Evolutionary conservation across 2,113 vertebrate species (phyloP), one percentile per base, ranked within the genome.

Genomic region (Gopherus evgoodei): DNA sequence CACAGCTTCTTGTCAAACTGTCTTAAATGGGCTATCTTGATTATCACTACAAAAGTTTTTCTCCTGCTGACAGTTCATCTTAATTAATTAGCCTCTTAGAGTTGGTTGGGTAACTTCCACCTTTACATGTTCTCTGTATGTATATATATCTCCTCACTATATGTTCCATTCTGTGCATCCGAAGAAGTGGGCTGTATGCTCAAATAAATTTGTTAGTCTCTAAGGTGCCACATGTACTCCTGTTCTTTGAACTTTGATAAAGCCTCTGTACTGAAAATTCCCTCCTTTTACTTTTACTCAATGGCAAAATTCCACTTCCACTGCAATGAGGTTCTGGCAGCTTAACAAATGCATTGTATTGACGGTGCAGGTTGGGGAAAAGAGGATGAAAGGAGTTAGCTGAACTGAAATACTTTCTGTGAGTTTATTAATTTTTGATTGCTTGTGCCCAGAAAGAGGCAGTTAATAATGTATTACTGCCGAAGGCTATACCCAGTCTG

Each of bases 341-440:
- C 42, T 87, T 88, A 3, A 65, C 1, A 0, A 1, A 17, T 1
- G 3, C 11, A 80, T 78, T 25, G 38, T 72, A 38, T 54, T 86
- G 81, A 75, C 76, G 79, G 53, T 53, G 86, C 59, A 83, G 1
- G 2, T 52, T 83, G 80, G 85, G 88, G 80, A 88, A 94, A 87
- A 76, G 19, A 53, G 72, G 47, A 54, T 72, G 65, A 56, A 83
- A 52, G 16, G 82, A 91, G 62, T 69, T 83, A 94, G 57, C 54
- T 52, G 87, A 92, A 84, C 88, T 88, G 91, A 56, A 94, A 87
- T n/a, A 38, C 80, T 92, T 84, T 83, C 52, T 79, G 24, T 76
- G 91, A 88, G 84, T 76, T 95, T 88, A 92, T 97, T 91, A 94
- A 96, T 59, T 90, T 92, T 96, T 95, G 93, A 95, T 91, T 94